These are phyloP conservation scores for Ifrita kowaldi DNA, from an alignment of 2,113 vertebrate genomes.

Conservation along the genomic window DNA sequence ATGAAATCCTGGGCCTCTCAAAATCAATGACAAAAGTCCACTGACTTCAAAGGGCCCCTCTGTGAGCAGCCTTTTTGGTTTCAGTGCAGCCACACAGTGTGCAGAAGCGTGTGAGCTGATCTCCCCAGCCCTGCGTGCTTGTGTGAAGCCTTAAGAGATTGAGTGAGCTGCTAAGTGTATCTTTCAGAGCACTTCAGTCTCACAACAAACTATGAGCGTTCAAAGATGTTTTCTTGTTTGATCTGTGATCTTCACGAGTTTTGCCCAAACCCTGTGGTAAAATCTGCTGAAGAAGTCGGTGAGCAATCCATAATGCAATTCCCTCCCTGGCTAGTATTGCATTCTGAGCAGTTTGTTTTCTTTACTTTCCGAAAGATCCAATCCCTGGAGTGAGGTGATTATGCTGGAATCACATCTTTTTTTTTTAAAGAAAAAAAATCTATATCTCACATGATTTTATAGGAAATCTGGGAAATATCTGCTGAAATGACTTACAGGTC, in stretches of 20 bases:
- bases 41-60: slow-evolving; percentile 28
- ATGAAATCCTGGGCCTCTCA: slow-evolving; percentile 20
- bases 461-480: slow-evolving; percentile 9
- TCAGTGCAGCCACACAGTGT: neutral
- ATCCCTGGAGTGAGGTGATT: neutral
- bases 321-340: neutral
- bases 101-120: neutral
- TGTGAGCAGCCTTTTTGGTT: neutral
- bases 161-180: neutral
- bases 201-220: neutral
- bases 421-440: neutral
- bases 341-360: neutral
- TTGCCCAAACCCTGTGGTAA: neutral
- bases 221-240: slow-evolving; percentile 9
- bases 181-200: neutral
- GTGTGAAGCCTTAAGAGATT: neutral
- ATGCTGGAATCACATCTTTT: neutral
- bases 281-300: neutral
- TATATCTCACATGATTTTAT: neutral
- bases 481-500: neutral
- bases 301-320: neutral
- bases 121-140: neutral
- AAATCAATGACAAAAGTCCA: slow-evolving; percentile 50
- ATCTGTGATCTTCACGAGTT: neutral
- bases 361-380: neutral